Evolutionary conservation across 2,888 invertebrate species (phyloP).

Genomic region (Macrosoma leucophasiata): DNA sequence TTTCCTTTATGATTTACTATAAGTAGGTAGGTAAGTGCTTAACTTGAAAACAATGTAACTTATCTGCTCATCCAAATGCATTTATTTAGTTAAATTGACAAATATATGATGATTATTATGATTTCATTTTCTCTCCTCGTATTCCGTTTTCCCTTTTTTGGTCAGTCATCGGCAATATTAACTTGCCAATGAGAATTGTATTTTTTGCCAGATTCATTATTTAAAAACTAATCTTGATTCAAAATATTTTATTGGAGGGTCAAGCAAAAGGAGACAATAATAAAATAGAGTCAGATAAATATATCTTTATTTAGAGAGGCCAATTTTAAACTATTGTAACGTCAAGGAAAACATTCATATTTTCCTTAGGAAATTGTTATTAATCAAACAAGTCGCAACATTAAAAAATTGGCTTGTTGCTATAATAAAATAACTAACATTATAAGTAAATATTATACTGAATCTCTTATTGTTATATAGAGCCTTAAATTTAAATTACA

Average conservation of each 20-base stretch:
- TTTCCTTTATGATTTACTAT: no score
- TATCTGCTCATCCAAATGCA: no score
- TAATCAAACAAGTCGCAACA: conserved; percentile 49
- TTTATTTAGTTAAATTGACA: no score
- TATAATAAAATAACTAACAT: conserved; percentile 35
- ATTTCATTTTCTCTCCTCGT: no score
- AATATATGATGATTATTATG: no score
- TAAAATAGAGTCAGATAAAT: conserved; percentile 47
- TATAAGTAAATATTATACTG: conserved; percentile 37
- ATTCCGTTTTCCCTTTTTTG: no score
- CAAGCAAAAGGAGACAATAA: conserved; percentile 18
- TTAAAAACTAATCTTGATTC: conserved; percentile 2
- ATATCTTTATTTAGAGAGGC: conserved; percentile 70
- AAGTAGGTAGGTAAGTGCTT: no score
- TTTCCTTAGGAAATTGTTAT: conserved; percentile 29
- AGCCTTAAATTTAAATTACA: conserved; percentile 50
- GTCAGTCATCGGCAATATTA: conserved; percentile 1
- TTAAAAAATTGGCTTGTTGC: conserved; percentile 48
- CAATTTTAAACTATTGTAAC: conserved; percentile 52
- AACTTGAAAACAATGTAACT: no score
- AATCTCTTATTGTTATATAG: conserved; percentile 48
- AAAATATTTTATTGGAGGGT: background rate
- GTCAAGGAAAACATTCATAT: conserved; percentile 13
- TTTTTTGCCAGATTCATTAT: background rate
- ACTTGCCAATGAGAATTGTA: background rate